Evolutionary conservation across 2,888 invertebrate species (phyloP).

Genomic region (Chesias legatella): DNA sequence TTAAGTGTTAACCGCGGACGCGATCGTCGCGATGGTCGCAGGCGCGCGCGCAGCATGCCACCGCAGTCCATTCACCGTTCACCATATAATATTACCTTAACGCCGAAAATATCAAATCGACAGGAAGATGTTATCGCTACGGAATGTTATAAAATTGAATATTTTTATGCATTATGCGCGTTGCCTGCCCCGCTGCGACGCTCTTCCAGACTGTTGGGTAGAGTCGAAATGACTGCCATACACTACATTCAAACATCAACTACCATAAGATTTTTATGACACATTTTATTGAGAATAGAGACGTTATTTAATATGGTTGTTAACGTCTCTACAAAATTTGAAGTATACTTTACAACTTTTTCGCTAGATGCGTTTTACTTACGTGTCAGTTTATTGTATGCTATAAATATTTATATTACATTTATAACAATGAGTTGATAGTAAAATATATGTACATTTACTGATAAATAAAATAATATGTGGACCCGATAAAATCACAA

Average conservation of each 20-base stretch:
- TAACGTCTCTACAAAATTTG: slow-evolving; percentile 66
- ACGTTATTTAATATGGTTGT: slow-evolving; percentile 76
- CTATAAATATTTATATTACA: slow-evolving; percentile 56
- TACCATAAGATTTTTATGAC: slow-evolving; percentile 54
- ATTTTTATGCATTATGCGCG: slow-evolving; percentile 67
- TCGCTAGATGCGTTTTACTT: slow-evolving; percentile 39
- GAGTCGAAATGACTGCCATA: slow-evolving; percentile 18
- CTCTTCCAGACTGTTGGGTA: slow-evolving; percentile 49
- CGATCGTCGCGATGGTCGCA: slow-evolving; percentile 68
- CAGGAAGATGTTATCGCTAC: slow-evolving; percentile 74
- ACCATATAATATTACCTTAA: slow-evolving; percentile 72
- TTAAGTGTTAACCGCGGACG: slow-evolving; percentile 80
- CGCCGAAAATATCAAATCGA: slow-evolving; percentile 79
- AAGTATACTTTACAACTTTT: slow-evolving; percentile 45
- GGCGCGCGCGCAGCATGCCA: slow-evolving; percentile 68
- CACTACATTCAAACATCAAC: slow-evolving; percentile 33
- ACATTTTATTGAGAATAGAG: slow-evolving; percentile 73
- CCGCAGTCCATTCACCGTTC: slow-evolving; percentile 64
- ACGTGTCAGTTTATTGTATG: slow-evolving; percentile 54
- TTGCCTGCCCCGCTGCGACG: slow-evolving; percentile 56
- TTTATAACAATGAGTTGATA: slow-evolving; percentile 1
- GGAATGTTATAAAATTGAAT: slow-evolving; percentile 79
- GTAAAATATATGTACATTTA: neutral
- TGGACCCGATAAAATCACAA: no score
- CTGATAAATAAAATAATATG: no score